phyloP scores from a whole-genome alignment of 2,888 invertebrate species.

The Orthosia cruda region DNA sequence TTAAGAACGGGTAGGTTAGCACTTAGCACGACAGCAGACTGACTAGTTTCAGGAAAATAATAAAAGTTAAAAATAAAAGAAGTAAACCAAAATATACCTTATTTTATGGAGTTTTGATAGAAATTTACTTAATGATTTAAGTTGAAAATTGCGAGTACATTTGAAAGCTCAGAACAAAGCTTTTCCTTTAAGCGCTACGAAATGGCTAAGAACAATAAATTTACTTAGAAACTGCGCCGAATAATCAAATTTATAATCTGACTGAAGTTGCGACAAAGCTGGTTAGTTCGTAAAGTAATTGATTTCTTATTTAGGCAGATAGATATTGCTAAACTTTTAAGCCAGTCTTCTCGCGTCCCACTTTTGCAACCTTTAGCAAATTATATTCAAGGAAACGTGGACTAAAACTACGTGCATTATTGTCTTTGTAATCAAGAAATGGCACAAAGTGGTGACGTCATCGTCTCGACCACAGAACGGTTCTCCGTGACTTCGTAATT shows the following conservation, averaged over 20 bases:
- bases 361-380: constrained; percentile 28
- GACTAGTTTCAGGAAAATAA: constrained; percentile 2
- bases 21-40: too few relatives aligned
- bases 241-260: background rate
- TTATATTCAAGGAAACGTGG: constrained; percentile 26
- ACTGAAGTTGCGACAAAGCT: constrained; percentile 10
- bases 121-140: too few relatives aligned
- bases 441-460: constrained; percentile 52
- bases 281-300: constrained; percentile 17
- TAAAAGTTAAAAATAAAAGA: too few relatives aligned
- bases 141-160: background rate
- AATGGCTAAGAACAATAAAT: background rate
- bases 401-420: constrained; percentile 18
- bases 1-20: background rate
- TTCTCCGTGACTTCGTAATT: constrained; percentile 53
- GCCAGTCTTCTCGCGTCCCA: constrained; percentile 14
- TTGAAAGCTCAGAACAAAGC: constrained; percentile 10
- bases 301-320: constrained; percentile 5
- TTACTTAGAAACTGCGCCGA: background rate
- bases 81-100: background rate
- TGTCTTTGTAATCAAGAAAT: constrained; percentile 29
- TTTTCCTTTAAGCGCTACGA: background rate
- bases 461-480: constrained; percentile 36
- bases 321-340: constrained; percentile 25
- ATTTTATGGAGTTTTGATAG: background rate